phyloP scores from a whole-genome alignment of 2,888 invertebrate genomes.

The Hedychridium roseum region DNA sequence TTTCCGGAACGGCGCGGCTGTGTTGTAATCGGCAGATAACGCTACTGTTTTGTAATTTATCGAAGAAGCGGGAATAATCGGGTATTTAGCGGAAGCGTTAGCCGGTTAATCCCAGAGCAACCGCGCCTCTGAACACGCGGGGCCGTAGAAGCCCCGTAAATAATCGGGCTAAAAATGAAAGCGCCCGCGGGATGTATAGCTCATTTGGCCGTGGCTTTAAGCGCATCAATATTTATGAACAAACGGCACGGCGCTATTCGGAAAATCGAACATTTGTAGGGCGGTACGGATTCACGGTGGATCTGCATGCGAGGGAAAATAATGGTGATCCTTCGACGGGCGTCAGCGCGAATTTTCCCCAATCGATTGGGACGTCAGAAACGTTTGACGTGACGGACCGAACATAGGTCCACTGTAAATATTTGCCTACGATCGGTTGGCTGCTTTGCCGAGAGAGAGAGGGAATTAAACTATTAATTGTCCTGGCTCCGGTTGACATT shows the following conservation, averaged over 20 bases:
- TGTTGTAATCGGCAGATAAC: no score
- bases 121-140: no score
- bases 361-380: slow-evolving; percentile 29
- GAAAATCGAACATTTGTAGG: slow-evolving; percentile 33
- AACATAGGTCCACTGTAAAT: no score
- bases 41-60: no score
- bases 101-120: no score
- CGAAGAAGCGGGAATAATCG: no score
- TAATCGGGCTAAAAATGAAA: no score
- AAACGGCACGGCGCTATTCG: slow-evolving; percentile 26
- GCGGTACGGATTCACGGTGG: slow-evolving; percentile 28
- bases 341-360: slow-evolving; percentile 27
- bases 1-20: no score
- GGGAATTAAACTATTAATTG: slow-evolving; percentile 39
- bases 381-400: slow-evolving; percentile 30
- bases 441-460: slow-evolving; percentile 14
- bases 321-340: slow-evolving; percentile 40
- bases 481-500: slow-evolving; percentile 9
- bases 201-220: slow-evolving; percentile 30
- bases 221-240: slow-evolving; percentile 41
- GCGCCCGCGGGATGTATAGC: slow-evolving; percentile 2
- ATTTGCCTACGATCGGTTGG: slow-evolving; percentile 35
- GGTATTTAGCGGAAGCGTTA: no score
- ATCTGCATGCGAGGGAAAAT: slow-evolving; percentile 35
- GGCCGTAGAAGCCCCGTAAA: no score